Evolutionary conservation across 2,797 vertebrate genomes (phyloP).

Genomic region (Gymnothorax javanicus): DNA sequence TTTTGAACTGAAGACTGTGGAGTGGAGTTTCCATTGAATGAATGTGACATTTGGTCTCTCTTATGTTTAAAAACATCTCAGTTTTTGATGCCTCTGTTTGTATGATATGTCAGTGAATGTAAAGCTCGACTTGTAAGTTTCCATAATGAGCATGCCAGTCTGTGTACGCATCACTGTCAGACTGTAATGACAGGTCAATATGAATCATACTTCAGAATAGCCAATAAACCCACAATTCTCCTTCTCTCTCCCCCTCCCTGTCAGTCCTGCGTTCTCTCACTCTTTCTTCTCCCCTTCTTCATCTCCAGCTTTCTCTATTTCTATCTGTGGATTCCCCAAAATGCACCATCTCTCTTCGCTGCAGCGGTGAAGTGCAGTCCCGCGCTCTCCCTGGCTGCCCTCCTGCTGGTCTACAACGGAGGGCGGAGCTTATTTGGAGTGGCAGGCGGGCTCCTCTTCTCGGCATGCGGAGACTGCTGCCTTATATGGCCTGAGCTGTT

Average conservation of each 20-base stretch:
- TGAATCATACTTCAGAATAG: neutral
- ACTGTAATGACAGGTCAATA: neutral
- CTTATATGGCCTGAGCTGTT: conserved; percentile 81
- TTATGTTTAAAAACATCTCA: too few relatives aligned
- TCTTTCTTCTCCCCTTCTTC: conserved; percentile 72
- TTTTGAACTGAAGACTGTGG: too few relatives aligned
- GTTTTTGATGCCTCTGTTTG: too few relatives aligned
- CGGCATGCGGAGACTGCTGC: conserved; percentile 77
- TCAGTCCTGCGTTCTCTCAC: conserved; percentile 67
- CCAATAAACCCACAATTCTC: conserved; percentile 14
- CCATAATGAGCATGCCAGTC: neutral
- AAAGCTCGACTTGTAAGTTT: neutral
- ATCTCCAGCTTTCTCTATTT: conserved; percentile 68
- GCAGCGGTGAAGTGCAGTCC: conserved; percentile 79
- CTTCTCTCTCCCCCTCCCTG: conserved; percentile 22
- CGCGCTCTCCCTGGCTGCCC: conserved; percentile 61
- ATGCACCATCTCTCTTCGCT: conserved; percentile 55
- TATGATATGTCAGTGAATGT: too few relatives aligned
- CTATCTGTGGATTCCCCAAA: conserved; percentile 72
- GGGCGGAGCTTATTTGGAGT: conserved; percentile 64
- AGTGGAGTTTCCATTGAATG: too few relatives aligned
- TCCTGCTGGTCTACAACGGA: conserved; percentile 63
- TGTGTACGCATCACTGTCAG: neutral
- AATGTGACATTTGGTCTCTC: too few relatives aligned
- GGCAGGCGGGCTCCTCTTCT: conserved; percentile 75